These are phyloP conservation scores for Campopleginae sp. DNA, from an alignment of 2,888 invertebrate species.

Conservation along the genomic window DNA sequence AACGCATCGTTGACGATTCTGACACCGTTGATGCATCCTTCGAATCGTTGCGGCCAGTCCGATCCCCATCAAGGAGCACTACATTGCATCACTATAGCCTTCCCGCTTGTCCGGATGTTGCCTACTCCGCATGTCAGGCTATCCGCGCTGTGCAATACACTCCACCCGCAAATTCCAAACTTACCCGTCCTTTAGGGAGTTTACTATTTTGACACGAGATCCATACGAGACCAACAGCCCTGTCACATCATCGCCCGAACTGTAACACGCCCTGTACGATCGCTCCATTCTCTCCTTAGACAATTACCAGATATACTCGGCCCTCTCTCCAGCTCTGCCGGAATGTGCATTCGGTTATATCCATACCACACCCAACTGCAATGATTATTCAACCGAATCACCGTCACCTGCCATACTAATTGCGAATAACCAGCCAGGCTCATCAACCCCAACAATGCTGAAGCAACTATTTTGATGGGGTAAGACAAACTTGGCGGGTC, in stretches of 20 bases:
- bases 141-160: slow-evolving; percentile 37
- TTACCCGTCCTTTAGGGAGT: slow-evolving; percentile 25
- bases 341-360: not conserved
- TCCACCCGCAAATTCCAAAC: slow-evolving; percentile 50
- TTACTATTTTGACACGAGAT: slow-evolving; percentile 47
- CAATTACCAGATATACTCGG: not conserved
- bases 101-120: not conserved
- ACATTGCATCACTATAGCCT: slow-evolving; percentile 1
- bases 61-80: slow-evolving; percentile 32
- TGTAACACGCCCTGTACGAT: not conserved
- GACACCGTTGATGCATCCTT: slow-evolving; percentile 39
- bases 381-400: not conserved
- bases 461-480: not conserved
- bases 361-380: not conserved
- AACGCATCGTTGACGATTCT: slow-evolving; percentile 57
- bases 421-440: not conserved
- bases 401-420: not conserved
- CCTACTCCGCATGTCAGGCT: slow-evolving; percentile 13
- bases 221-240: slow-evolving; percentile 12
- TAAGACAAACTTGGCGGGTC: not conserved
- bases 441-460: not conserved
- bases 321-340: not conserved
- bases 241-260: slow-evolving; percentile 11
- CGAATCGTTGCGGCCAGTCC: slow-evolving; percentile 29
- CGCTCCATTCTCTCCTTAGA: slow-evolving; percentile 12